These are phyloP conservation scores for Pelobates fuscus DNA, from an alignment of 2,113 vertebrate species.

Conservation along the genomic window DNA sequence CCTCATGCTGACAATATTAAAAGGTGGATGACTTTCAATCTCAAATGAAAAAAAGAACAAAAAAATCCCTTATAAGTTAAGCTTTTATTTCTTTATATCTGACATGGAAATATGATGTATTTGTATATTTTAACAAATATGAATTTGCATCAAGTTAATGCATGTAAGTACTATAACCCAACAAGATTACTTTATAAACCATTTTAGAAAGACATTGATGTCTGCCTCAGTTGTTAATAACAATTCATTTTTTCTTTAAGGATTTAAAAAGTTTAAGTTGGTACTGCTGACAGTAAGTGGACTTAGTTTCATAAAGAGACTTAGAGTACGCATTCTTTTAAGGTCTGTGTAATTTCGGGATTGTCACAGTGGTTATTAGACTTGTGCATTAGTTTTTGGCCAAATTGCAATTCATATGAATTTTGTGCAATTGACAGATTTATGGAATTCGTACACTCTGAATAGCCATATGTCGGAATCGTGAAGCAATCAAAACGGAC, in stretches of 20 bases:
- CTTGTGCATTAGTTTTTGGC: too few relatives aligned
- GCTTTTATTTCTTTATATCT: background rate
- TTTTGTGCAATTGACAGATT: too few relatives aligned
- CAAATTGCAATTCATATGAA: too few relatives aligned
- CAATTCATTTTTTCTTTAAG: background rate
- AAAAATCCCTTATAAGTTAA: too few relatives aligned
- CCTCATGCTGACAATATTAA: background rate
- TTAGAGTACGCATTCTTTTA: too few relatives aligned
- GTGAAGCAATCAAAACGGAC: too few relatives aligned
- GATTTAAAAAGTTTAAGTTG: constrained; percentile 10
- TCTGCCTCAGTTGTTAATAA: constrained; percentile 20
- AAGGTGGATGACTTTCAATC: background rate
- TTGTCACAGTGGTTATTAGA: too few relatives aligned
- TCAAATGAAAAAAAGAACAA: background rate
- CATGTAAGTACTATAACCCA: constrained; percentile 34
- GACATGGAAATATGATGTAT: too few relatives aligned
- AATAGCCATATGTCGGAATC: too few relatives aligned
- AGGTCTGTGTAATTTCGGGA: too few relatives aligned
- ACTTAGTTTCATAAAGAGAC: background rate
- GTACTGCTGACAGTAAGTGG: background rate
- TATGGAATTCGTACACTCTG: too few relatives aligned
- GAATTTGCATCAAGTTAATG: constrained; percentile 2
- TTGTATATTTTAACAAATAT: constrained; percentile 6
- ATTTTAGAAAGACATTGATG: constrained; percentile 31
- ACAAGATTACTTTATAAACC: constrained; percentile 25